Percentiles rank a stretch among this genome's conserved stretches.
phyloP scores from a whole-genome alignment of 2,113 vertebrate genomes.

The Typhlomys cinereus region DNA sequence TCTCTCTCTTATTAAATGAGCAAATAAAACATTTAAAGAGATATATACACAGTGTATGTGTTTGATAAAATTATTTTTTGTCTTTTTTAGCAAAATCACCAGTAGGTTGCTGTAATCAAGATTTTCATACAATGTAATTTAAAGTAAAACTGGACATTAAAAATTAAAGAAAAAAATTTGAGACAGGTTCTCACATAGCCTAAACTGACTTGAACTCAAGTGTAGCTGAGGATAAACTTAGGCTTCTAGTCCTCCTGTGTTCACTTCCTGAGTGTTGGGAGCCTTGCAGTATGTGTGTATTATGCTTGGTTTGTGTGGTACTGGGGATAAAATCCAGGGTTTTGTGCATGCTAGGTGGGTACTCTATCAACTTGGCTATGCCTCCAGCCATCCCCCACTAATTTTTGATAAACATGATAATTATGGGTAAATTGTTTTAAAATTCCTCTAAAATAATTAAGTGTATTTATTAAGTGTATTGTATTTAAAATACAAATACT shows the following conservation, averaged over 20 bases:
- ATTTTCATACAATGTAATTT: constrained; percentile 29
- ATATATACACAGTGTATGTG: not conserved
- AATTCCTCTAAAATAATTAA: constrained; percentile 35
- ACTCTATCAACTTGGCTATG: not conserved
- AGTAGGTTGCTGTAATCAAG: constrained; percentile 1
- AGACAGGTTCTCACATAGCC: not conserved
- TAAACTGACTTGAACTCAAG: not conserved
- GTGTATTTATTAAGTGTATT: not conserved
- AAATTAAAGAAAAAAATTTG: not conserved
- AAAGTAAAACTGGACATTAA: not conserved
- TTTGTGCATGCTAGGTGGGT: not conserved
- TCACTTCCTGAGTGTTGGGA: not conserved
- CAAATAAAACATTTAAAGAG: too few species aligned
- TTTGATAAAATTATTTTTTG: constrained; percentile 21
- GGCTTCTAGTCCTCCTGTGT: not conserved
- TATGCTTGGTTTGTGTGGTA: not conserved
- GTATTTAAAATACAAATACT: constrained; percentile 22
- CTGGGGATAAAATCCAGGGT: not conserved
- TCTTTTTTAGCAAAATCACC: constrained; percentile 34
- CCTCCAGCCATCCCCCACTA: not conserved
- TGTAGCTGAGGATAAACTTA: not conserved
- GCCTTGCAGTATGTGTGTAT: not conserved
- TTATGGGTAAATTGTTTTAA: not conserved
- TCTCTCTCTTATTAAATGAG: not conserved
- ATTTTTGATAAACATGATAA: not conserved